Evolutionary conservation across 1,140 invertebrate genomes (phyloP), one percentile per base, ranked within the genome.

Genomic region (Scaptomyza graminum): DNA sequence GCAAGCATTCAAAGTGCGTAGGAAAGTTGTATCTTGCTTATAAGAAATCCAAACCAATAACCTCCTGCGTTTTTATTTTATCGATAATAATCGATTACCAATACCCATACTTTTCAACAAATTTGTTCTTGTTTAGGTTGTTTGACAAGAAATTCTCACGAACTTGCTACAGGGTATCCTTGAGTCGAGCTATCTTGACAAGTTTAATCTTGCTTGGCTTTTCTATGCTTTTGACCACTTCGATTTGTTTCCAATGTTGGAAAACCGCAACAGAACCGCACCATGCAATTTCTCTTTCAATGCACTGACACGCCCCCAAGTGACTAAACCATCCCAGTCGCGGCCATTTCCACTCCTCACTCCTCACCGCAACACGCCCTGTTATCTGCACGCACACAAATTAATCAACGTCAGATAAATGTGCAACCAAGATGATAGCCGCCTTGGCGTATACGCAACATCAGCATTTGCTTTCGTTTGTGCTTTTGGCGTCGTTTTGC

Each of bases 351-450:
- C 31, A 6, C 31, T 8, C 1, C 31, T 9, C 28, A 11, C n/a
- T 12, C 11, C 12, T 1, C 37, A 39, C 7, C 2, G 7, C 37
- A 55, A 31, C 28, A 31, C 28, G 6, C 28, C 28, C 28, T 31
- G 12, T 43, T 57, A 57, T 57, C 39, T 16, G 11, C 11, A 57
- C 56, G 15, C 54, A 60, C 49, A 52, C 47, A 61, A 62, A 81
- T 81, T 82, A 81, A 82, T 81, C 79, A 81, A 67, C 55, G 79
- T 81, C 79, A 77, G 46, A 25, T 46, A 62, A 34, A 41, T 31
- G 25, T 52, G 80, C 68, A 79, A 41, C 34, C 49, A 56, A 56
- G 47, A 37, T 44, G 37, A 41, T 43, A 66, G 18, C 60, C 46
- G 57, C 54, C 78, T 56, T 62, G 57, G 62, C 76, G 76, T 79